Base-by-base conservation (phyloP, 2,113 vertebrate genomes). In the Protobothrops mucrosquamatus region DNA sequence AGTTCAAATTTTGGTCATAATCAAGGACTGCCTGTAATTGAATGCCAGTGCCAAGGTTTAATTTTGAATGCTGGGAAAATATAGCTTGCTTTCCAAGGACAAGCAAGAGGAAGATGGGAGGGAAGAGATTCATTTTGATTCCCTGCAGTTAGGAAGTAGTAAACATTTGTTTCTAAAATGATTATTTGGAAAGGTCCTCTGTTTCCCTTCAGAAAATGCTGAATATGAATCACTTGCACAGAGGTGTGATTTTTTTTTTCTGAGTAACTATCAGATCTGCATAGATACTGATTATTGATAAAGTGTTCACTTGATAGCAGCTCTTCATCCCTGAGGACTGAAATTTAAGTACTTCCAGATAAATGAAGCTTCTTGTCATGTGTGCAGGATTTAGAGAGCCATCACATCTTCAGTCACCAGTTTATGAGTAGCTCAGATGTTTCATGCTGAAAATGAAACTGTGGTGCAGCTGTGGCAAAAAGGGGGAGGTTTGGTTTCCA, bases 241-340 rank as follows among this genome's bases (percentile, higher is more conserved):
- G 39, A 56, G 51, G 18, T 46, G 24, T 89, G 18, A 85, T 52
- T 55, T 69, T 86, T 59, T 55, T 69, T 85, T 10, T 26, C 26
- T 4, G 5, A 64, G 52, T 0, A 52, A 43, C 51, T 15, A 88
- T 39, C 46, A 39, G 39, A 24, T n/a, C 85, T 14, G 56, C 43
- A 5, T 43, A 14, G 0, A 0, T 93, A 29, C 48, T 51, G 34
- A 90, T 2, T 26, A 2, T 20, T 57, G 43, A 34, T 0, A 64
- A 0, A 51, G 18, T n/a, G 26, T 6, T 1, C 0, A 0, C 93
- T 1, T 4, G 54, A 69, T 64, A 3, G 55, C 0, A 87, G 20
- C 29, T 91, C 52, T 89, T 26, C 23, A 57, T 34, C n/a, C 8
- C 48, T 86, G 46, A 46, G 59, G n/a, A 18, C 10, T 86, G 20